Conservation (phyloP, 2,797 vertebrate species). For the Artibeus jamaicensis region DNA sequence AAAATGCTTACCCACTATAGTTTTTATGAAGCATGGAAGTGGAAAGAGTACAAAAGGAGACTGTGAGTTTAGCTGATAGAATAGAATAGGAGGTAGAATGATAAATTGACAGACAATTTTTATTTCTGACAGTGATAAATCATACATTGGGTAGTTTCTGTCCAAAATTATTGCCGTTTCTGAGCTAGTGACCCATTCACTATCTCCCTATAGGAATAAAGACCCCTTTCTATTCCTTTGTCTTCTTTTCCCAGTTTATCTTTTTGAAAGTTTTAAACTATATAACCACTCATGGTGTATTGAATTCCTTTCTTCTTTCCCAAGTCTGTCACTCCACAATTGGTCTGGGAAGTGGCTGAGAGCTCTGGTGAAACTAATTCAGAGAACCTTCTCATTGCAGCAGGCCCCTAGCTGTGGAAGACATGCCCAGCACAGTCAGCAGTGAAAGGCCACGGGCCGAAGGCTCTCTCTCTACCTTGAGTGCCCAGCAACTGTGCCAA, state of each 20-base stretch:
- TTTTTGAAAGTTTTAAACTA: slow-evolving; percentile 19
- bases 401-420: background rate
- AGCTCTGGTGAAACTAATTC: background rate
- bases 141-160: background rate
- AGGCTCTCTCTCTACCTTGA: background rate
- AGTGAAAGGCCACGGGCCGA: background rate
- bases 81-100: background rate
- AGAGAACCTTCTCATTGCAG: background rate
- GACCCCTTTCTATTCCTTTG: background rate
- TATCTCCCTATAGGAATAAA: slow-evolving; percentile 24
- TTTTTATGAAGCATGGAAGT: slow-evolving; percentile 36
- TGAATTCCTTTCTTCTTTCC: slow-evolving; percentile 12
- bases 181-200: slow-evolving; percentile 44
- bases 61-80: background rate
- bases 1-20: slow-evolving; percentile 40
- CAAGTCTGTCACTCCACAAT: background rate
- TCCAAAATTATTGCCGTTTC: background rate
- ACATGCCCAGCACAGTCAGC: background rate
- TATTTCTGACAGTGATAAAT: slow-evolving; percentile 56
- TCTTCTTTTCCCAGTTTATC: background rate
- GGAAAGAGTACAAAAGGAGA: background rate
- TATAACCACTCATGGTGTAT: background rate
- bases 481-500: too few relatives aligned
- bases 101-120: slow-evolving; percentile 60
- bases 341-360: background rate